Percentiles rank a stretch among this genome's conserved stretches.
These are phyloP conservation scores for Borostomias antarcticus DNA, from an alignment of 2,797 vertebrate genomes.

Conservation along the genomic window DNA sequence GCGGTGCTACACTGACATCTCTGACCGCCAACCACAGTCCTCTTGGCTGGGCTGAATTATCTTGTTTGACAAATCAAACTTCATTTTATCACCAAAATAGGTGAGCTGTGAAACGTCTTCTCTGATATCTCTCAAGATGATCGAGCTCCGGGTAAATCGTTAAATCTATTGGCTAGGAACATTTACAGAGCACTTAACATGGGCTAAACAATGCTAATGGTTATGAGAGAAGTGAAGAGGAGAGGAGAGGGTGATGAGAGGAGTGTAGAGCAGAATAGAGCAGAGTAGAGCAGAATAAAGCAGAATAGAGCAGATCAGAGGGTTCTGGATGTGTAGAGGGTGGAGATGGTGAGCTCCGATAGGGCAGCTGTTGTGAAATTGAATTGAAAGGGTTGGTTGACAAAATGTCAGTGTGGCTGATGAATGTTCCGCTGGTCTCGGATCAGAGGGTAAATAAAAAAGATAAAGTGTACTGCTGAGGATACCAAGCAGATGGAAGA, in stretches of 20 bases:
- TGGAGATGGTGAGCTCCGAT: slow-evolving; percentile 68
- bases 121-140: too few relatives aligned
- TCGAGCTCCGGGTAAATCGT: too few relatives aligned
- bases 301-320: slow-evolving; percentile 23
- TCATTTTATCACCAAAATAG: too few relatives aligned
- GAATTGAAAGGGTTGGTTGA: slow-evolving; percentile 77
- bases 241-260: not conserved
- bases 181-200: not conserved
- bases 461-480: slow-evolving; percentile 65
- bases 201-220: not conserved
- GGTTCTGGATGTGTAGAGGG: slow-evolving; percentile 51
- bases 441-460: slow-evolving; percentile 76
- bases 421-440: slow-evolving; percentile 67
- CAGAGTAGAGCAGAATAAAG: slow-evolving; percentile 27
- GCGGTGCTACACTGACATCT: too few relatives aligned
- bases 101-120: too few relatives aligned
- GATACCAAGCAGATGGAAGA: slow-evolving; percentile 33
- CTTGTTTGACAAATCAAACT: too few relatives aligned
- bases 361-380: slow-evolving; percentile 77
- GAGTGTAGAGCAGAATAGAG: slow-evolving; percentile 14
- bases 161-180: too few relatives aligned
- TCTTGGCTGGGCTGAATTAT: too few relatives aligned
- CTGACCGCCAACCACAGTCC: too few relatives aligned
- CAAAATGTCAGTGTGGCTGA: slow-evolving; percentile 71
- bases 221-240: not conserved